phyloP scores from a whole-genome alignment of 2,888 invertebrate genomes.

The Ditula angustiorana region DNA sequence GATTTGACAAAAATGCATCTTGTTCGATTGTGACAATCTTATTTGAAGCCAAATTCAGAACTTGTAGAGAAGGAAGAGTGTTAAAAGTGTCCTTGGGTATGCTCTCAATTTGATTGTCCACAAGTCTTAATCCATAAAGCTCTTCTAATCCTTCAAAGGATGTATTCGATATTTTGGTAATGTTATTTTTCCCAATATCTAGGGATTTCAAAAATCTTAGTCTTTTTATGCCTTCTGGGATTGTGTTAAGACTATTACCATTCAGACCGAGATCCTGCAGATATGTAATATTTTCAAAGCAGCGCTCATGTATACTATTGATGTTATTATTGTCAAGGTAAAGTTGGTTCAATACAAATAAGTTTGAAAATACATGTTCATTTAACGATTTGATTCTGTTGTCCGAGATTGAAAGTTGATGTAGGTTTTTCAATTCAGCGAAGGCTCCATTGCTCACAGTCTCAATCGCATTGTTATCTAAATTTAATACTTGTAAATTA shows the following conservation, averaged over 20 bases:
- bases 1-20: slow-evolving; percentile 90
- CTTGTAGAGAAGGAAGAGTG: slow-evolving; percentile 89
- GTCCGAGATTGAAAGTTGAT: slow-evolving; percentile 90
- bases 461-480: slow-evolving; percentile 90
- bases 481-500: slow-evolving; percentile 90
- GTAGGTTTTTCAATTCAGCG: slow-evolving; percentile 90
- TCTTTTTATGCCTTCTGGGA: slow-evolving; percentile 89
- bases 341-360: slow-evolving; percentile 90
- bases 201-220: slow-evolving; percentile 90
- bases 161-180: slow-evolving; percentile 88
- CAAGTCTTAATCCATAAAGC: slow-evolving; percentile 90
- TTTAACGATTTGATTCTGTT: slow-evolving; percentile 89
- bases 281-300: slow-evolving; percentile 91
- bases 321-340: slow-evolving; percentile 91
- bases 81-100: slow-evolving; percentile 91
- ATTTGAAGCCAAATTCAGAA: slow-evolving; percentile 92
- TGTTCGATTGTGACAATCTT: slow-evolving; percentile 90
- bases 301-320: slow-evolving; percentile 87
- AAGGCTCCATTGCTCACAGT: slow-evolving; percentile 90
- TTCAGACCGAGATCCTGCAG: slow-evolving; percentile 91
- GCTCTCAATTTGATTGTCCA: slow-evolving; percentile 91
- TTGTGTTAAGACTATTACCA: slow-evolving; percentile 88
- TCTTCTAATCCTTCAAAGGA: slow-evolving; percentile 91
- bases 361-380: slow-evolving; percentile 88
- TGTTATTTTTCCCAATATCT: slow-evolving; percentile 92